A percentile compares a stretch with the other conserved stretches of the same genome.
phyloP scores from a whole-genome alignment of 2,888 invertebrate species.

The Heliconius ethilla region DNA sequence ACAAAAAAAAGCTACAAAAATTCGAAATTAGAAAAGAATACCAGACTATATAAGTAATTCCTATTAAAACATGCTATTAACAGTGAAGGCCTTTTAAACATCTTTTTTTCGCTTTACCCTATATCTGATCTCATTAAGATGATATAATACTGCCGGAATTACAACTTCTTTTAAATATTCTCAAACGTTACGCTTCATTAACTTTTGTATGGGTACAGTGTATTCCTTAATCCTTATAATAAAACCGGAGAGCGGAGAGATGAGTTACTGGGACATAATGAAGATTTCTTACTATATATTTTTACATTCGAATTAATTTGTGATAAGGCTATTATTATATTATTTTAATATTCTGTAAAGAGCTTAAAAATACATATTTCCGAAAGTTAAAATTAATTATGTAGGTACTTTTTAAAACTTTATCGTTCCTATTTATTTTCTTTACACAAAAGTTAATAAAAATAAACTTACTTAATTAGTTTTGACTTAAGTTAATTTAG shows the following conservation, averaged over 20 bases:
- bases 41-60: background rate
- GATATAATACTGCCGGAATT: slow-evolving; percentile 13
- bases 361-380: too few relatives aligned
- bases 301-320: too few relatives aligned
- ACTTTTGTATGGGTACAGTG: background rate
- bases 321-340: too few relatives aligned
- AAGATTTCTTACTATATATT: background rate
- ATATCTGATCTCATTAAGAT: slow-evolving; percentile 17
- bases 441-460: too few relatives aligned
- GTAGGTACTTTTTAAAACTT: too few relatives aligned
- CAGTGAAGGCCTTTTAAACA: background rate
- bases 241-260: background rate
- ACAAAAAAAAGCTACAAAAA: too few relatives aligned
- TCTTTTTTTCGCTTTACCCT: background rate
- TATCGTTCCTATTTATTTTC: too few relatives aligned
- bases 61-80: slow-evolving; percentile 3
- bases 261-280: background rate
- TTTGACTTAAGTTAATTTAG: too few relatives aligned
- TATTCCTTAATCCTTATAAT: background rate
- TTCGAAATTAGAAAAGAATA: background rate
- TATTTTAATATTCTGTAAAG: too few relatives aligned
- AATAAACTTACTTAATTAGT: too few relatives aligned
- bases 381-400: too few relatives aligned
- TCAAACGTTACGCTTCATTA: background rate
- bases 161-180: background rate